Evolutionary conservation across 2,797 vertebrate species (phyloP).

Genomic region (Silurus lanzhouensis): DNA sequence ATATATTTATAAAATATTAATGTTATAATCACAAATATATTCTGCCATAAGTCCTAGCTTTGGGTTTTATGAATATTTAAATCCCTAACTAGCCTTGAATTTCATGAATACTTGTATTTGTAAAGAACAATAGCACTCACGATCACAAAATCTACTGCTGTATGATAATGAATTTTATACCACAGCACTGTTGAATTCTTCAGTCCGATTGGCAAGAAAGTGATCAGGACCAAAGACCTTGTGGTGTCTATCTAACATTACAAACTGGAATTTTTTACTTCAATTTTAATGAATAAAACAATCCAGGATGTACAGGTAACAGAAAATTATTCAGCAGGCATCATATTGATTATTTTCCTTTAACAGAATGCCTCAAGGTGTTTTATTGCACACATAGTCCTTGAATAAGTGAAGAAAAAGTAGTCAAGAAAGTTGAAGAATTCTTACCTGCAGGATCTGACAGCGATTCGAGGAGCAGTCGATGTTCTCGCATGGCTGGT

Average conservation of each 20-base stretch:
- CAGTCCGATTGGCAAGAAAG: neutral
- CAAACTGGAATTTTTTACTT: neutral
- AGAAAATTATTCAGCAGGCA: neutral
- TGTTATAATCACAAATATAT: neutral
- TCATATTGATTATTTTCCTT: neutral
- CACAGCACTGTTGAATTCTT: neutral
- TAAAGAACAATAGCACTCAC: neutral
- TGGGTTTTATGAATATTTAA: neutral
- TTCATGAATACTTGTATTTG: neutral
- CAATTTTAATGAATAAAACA: neutral
- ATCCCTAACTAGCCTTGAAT: neutral
- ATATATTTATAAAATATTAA: too few relatives aligned
- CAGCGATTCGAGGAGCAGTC: conserved; percentile 95
- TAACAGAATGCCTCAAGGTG: neutral
- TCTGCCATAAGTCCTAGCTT: neutral
- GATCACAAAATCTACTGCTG: neutral
- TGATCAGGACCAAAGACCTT: neutral
- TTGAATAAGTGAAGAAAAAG: neutral
- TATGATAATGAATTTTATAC: neutral
- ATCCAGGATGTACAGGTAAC: neutral
- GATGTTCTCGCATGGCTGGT: conserved; percentile 97
- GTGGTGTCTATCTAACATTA: too few relatives aligned
- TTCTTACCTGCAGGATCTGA: conserved; percentile 90
- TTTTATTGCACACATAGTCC: neutral
- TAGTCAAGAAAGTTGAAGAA: neutral